Evolutionary conservation across 2,797 vertebrate species (phyloP), one percentile per base, ranked within the genome.

Genomic region (Chaunax sp.): DNA sequence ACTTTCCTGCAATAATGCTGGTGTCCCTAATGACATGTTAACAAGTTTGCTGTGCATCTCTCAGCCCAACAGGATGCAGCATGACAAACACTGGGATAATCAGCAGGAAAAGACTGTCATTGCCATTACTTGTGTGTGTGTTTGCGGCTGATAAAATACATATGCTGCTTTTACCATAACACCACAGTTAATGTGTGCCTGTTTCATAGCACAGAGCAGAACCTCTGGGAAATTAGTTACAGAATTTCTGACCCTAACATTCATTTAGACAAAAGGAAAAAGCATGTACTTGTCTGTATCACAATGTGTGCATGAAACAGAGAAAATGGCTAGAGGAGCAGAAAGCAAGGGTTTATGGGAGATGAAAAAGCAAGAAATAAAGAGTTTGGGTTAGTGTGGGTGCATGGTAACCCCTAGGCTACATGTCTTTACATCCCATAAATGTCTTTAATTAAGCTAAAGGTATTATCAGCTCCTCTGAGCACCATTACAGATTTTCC

Each of bases 361-460:
- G 84, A 85, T 85, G 83, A 90, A 89, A 90, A 84, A 72, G 75
- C 26, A 1, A 64, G 75, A 72, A 87, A 86, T 75, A 82, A 87
- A 83, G 82, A 79, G 66, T 87, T 88, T 81, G 72, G 80, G 75
- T 82, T 79, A 77, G 80, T 86, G 84, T 85, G 87, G 85, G 89
- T 89, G 88, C 80, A 81, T 72, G 63, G 80, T 65, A 83, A 81
- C 85, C 92, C 87, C 83, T 71, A 62, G 89, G 89, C 90, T 89
- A 86, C 90, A 90, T 92, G 91, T 92, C 93, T 92, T 93, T 92
- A 90, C 90, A 92, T 93, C 89, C 88, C 63, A 81, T 92, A 91
- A 92, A 94, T 85, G 91, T 91, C 90, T 93, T 94, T 94, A 95
- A 95, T 94, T 94, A 94, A 94, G 86, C 90, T 90, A 90, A 93